phyloP scores from a whole-genome alignment of 2,113 vertebrate species.

The Ariopsis seemanni region DNA sequence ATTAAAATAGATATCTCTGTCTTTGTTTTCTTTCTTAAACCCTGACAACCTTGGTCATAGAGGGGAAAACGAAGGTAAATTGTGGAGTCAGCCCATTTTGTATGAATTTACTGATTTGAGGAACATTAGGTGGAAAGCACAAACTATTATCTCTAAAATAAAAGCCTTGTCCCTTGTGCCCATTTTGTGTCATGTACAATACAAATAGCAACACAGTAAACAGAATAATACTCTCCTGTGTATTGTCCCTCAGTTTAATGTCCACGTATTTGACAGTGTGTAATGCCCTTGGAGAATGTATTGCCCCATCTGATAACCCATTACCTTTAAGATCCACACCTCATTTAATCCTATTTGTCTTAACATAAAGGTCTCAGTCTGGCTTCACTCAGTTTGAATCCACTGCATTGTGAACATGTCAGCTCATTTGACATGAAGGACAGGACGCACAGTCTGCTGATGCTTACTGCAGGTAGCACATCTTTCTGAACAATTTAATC shows the following conservation, averaged over 20 bases:
- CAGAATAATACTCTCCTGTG: slow-evolving; percentile 6
- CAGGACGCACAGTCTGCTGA: slow-evolving; percentile 28
- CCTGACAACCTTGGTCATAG: slow-evolving; percentile 26
- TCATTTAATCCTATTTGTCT: slow-evolving; percentile 20
- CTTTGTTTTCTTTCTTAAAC: not conserved
- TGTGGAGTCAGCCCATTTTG: not conserved
- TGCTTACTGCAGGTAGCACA: slow-evolving; percentile 23
- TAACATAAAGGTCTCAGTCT: slow-evolving; percentile 21
- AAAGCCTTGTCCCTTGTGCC: not conserved
- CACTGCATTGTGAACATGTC: slow-evolving; percentile 23
- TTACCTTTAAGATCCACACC: slow-evolving; percentile 16
- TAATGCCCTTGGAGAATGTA: slow-evolving; percentile 25
- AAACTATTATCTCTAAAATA: slow-evolving; percentile 23
- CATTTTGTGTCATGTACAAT: not conserved
- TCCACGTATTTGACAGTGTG: slow-evolving; percentile 19
- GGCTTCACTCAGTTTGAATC: not conserved
- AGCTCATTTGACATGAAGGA: slow-evolving; percentile 23
- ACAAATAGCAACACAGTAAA: slow-evolving; percentile 16
- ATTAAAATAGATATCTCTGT: slow-evolving; percentile 35
- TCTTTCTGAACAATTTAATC: slow-evolving; percentile 38
- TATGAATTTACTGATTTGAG: slow-evolving; percentile 8
- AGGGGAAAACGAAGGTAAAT: slow-evolving; percentile 23
- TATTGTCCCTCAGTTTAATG: not conserved
- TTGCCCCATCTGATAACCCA: slow-evolving; percentile 12
- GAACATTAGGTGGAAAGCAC: slow-evolving; percentile 4